Conservation (phyloP, 2,888 invertebrate species). For the Phaonia tiefii region DNA sequence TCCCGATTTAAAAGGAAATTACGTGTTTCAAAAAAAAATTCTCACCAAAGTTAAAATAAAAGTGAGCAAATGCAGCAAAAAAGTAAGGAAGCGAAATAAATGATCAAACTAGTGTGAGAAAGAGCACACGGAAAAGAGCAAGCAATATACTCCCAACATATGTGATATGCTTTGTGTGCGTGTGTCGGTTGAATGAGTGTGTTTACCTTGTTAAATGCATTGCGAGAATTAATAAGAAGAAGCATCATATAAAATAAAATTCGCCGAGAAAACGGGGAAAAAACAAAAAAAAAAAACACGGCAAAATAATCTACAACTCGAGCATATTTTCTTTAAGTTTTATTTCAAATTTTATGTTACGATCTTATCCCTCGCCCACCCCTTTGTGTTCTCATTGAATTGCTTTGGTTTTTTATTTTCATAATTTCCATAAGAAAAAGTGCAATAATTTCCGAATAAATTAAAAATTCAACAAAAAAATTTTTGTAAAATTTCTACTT, state of each 20-base stretch:
- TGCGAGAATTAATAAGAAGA: conserved; percentile 53
- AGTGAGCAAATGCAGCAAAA: background rate
- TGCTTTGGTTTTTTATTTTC: conserved; percentile 5
- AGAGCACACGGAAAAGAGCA: no score
- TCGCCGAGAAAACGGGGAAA: conserved; percentile 6
- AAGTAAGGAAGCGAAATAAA: background rate
- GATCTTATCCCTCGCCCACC: no score
- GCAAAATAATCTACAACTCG: no score
- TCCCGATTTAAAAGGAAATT: conserved; percentile 12
- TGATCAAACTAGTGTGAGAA: no score
- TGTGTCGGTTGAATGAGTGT: conserved; percentile 24
- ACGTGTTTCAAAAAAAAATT: conserved; percentile 43
- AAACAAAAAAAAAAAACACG: conserved; percentile 28
- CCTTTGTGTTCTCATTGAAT: no score
- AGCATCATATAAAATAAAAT: conserved; percentile 3
- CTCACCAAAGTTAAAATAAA: background rate
- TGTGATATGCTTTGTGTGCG: background rate
- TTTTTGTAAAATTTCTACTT: background rate
- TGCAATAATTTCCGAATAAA: conserved; percentile 37
- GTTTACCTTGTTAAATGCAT: conserved; percentile 54
- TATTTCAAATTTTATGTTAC: background rate
- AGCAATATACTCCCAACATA: no score
- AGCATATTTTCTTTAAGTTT: conserved; percentile 6
- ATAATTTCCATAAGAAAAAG: background rate
- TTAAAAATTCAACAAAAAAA: conserved; percentile 1